phyloP scores from a whole-genome alignment of 2,113 vertebrate genomes.

The Oostethus manadensis region DNA sequence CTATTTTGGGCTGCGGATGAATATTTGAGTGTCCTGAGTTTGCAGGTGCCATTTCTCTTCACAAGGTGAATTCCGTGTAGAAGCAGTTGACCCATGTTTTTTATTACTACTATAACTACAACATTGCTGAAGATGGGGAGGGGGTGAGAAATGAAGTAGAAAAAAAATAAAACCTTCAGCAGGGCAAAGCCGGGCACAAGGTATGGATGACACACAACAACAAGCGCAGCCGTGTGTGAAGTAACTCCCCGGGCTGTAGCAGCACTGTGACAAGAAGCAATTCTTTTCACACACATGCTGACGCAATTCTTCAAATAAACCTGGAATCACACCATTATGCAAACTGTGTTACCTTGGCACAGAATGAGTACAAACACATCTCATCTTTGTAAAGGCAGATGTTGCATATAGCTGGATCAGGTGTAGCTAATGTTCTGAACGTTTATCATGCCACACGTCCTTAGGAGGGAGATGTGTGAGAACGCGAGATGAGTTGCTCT shows the following conservation, averaged over 20 bases:
- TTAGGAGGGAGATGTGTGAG: too few relatives aligned
- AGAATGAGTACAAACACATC: too few relatives aligned
- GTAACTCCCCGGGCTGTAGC: constrained; percentile 27
- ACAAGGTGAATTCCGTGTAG: constrained; percentile 23
- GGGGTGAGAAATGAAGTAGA: too few relatives aligned
- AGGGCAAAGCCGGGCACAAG: constrained; percentile 21
- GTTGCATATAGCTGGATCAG: too few relatives aligned
- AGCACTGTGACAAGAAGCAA: constrained; percentile 14
- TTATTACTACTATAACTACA: constrained; percentile 30
- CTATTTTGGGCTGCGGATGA: too few relatives aligned
- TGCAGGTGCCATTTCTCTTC: constrained; percentile 10
- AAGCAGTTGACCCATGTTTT: constrained; percentile 38
- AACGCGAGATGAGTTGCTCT: too few relatives aligned
- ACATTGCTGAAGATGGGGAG: constrained; percentile 21
- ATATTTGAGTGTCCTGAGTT: neutral
- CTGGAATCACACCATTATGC: too few relatives aligned
- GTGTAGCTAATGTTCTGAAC: too few relatives aligned
- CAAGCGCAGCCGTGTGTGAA: constrained; percentile 44
- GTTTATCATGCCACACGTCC: too few relatives aligned
- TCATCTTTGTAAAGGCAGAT: too few relatives aligned
- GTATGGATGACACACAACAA: constrained; percentile 42
- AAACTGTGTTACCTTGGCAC: too few relatives aligned
- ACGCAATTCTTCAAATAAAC: too few relatives aligned
- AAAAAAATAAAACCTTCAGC: constrained; percentile 18
- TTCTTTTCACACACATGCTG: constrained; percentile 12